Base-by-base conservation (phyloP, 2,113 vertebrate genomes). In the Psilopogon haemacephalus region DNA sequence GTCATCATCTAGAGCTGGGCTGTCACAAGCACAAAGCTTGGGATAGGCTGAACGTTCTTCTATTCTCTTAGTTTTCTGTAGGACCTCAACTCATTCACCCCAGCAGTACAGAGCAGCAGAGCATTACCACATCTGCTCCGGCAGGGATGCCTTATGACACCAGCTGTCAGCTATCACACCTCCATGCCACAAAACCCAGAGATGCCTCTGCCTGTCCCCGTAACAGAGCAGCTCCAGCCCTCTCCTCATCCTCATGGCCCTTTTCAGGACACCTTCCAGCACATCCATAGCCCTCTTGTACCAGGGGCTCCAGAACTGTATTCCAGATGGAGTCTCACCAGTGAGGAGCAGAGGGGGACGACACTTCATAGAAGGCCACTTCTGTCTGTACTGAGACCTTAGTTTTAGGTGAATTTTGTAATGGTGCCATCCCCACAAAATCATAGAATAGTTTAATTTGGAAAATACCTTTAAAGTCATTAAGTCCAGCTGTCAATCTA, bases 171-270 rank as follows among this genome's bases (percentile, higher is more conserved):
- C n/a, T 35, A 9, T 55, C 2, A 5, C 32, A 48, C n/a, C 18
- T 0, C 0, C 54, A 38, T 59, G 46, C 56, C 58, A 28, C 27
- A 77, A 70, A 63, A n/a, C 4, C 11, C n/a, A n/a, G n/a, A n/a
- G n/a, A n/a, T n/a, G n/a, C 42, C 16, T 44, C 17, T 17, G 17
- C 18, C 42, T 44, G 15, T 44, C 42, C 42, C 18, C 42, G 8
- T 44, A 7, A 16, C 14, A 44, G 42, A 44, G 42, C 14, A 16
- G 15, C 42, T 44, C 42, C 42, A 16, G 42, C 42, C 42, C 16
- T 7, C 42, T 44, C 15, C 16, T 17, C 15, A 16, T 18, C 42
- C 17, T 44, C 42, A 44, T 44, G 42, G 42, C 42, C 42, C 42
- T 44, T 44, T 16, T 44, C 42, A 17, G 42, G 42, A 44, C 42